Base-by-base conservation (phyloP, 2,888 invertebrate species). In the Limenitis camilla region DNA sequence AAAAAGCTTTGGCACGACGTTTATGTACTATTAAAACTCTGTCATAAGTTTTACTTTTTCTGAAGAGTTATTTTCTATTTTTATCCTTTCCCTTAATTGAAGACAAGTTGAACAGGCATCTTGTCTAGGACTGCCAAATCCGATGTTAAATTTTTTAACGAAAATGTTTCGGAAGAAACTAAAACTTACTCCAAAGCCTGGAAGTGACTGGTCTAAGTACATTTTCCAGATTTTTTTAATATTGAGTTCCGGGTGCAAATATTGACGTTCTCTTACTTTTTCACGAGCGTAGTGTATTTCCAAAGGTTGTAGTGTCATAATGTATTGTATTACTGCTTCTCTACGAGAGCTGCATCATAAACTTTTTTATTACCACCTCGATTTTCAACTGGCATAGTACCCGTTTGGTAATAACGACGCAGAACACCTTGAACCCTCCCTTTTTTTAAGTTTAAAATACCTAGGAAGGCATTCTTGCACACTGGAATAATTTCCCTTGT, bases 41-140 rank as follows among this genome's bases (percentile, higher is more conserved):
- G 33, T 33, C 33, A 33, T 33, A 33, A 33, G 33, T 33, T 33
- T 33, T 33, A 33, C 33, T 33, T 33, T 33, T 4, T 33, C 33
- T 33, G 33, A 5, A 9, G 33, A 7, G n/a, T 33, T 33, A 7
- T 33, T 33, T 33, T 33, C 33, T 33, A 33, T 5, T 33, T 33
- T 33, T 33, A 33, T 33, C n/a, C 33, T 33, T 33, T 33, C 6
- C 7, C n/a, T 33, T 47, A 49, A 33, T 49, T 49, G 45, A 30
- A 55, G 42, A 31, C 52, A 52, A 4, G 41, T 47, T 10, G 52
- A 52, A 47, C 47, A 52, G 36, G 47, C 52, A 38, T 52, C 42
- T 28, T 47, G 41, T 31, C 47, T 40, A 31, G 47, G 47, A 31
- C 46, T 52, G 5, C 47, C 42, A 47, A 52, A 52, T 46, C 47